Evolutionary conservation across 2,888 invertebrate species (phyloP), one percentile per base, ranked within the genome.

Genomic region (Bhutanitis thaidina): DNA sequence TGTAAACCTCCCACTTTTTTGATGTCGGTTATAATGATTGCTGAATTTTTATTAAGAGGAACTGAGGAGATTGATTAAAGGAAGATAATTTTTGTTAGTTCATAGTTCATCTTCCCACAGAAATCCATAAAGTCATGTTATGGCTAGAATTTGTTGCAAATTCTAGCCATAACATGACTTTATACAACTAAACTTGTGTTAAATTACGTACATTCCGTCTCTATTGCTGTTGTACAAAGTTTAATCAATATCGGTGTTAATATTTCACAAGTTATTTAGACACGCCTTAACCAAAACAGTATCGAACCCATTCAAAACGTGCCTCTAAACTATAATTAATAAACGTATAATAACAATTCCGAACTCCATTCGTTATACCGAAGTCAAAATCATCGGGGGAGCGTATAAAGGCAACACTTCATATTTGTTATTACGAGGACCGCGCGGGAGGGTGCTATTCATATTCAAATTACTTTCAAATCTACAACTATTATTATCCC

Each of bases 381-480:
- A 71, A 85, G 84, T 85, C 84, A 77, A 78, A 85, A 80, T 80
- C 77, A 80, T 80, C 73, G 71, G 69, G 86, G 86, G 79, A 71
- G 69, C 61, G 57, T 59, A 80, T 74, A 79, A 85, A 85, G 69
- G 84, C 80, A 75, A 83, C 84, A 86, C 87, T 85, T 85, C 85
- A 86, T 87, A 88, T 87, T 87, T 87, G 87, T 88, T 88, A 88
- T 88, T 85, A 81, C 75, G 78, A 79, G 71, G 73, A 67, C 67
- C 65, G 74, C 84, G 81, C 87, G 81, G 82, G 85, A 87, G 87
- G 88, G 86, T 69, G 71, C 79, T 76, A 87, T 88, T 88, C 87
- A 89, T 85, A 89, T 88, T 87, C 83, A 88, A 88, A 88, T 88
- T 74, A 82, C 82, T 85, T 79, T 86, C 84, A 86, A 87, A 88